Conservation (phyloP, 2,113 vertebrate species). For the Zosterops lateralis region DNA sequence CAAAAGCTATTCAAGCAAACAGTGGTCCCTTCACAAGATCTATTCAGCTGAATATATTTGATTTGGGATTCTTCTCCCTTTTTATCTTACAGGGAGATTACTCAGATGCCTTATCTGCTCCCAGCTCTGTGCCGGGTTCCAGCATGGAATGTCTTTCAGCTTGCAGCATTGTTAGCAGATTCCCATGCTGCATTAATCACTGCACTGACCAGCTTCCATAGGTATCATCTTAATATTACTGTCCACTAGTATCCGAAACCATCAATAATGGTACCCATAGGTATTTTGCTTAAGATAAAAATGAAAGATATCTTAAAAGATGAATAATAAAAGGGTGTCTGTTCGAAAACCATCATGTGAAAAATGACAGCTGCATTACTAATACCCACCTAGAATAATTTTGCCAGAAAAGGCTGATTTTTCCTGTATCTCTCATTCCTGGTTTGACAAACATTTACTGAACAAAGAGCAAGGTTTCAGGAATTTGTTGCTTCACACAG, state of each 20-base stretch:
- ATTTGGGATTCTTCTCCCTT: neutral
- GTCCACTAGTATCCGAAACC: neutral
- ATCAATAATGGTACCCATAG: neutral
- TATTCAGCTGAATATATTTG: neutral
- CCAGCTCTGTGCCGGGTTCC: neutral
- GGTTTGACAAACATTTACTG: slow-evolving; percentile 27
- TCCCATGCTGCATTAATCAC: neutral
- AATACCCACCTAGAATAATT: neutral
- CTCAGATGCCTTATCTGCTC: neutral
- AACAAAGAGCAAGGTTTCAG: slow-evolving; percentile 10
- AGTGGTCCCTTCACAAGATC: neutral
- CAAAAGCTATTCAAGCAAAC: neutral
- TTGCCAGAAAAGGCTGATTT: neutral
- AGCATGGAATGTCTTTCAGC: neutral
- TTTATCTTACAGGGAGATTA: neutral
- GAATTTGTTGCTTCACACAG: slow-evolving; percentile 14
- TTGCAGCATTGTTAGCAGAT: neutral
- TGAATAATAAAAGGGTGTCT: neutral
- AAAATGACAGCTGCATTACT: neutral
- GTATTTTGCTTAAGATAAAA: neutral
- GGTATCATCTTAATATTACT: neutral
- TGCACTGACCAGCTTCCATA: neutral
- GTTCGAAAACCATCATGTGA: neutral
- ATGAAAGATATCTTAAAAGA: neutral
- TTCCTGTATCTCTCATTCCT: slow-evolving; percentile 8